Conservation (phyloP, 2,797 vertebrate species). For the Phaenicophaeus curvirostris region DNA sequence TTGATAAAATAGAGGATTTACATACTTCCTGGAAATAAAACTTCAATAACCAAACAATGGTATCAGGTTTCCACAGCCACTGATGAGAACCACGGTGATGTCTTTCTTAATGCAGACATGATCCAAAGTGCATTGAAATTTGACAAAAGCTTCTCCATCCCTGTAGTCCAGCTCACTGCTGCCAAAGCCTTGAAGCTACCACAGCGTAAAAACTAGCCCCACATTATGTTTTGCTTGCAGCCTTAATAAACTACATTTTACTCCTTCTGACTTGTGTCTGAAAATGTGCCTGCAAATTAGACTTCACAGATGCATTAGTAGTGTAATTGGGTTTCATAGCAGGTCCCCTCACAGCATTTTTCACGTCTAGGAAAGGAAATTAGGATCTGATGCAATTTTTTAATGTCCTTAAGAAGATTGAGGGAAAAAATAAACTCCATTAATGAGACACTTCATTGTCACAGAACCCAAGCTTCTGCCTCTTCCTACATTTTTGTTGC, state of each 20-base stretch:
- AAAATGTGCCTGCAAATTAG: background rate
- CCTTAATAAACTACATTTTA: background rate
- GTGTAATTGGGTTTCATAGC: slow-evolving; percentile 14
- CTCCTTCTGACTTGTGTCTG: background rate
- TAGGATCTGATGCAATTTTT: background rate
- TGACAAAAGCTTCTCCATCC: background rate
- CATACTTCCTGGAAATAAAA: slow-evolving; percentile 38
- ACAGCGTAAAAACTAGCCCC: background rate
- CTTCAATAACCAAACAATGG: background rate
- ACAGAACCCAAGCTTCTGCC: background rate
- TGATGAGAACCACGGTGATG: background rate
- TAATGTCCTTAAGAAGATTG: background rate
- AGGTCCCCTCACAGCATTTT: background rate
- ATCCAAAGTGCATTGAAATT: background rate
- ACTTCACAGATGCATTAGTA: background rate
- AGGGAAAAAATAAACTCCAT: background rate
- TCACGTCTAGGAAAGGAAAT: background rate
- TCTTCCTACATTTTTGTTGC: background rate
- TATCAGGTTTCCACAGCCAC: background rate
- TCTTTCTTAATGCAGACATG: background rate
- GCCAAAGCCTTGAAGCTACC: background rate
- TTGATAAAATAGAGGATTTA: slow-evolving; percentile 54
- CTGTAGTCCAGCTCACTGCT: background rate
- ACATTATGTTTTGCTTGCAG: background rate
- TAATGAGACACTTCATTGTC: background rate